A percentile compares a stretch with the other conserved stretches of the same genome.
Evolutionary conservation across 2,888 invertebrate species (phyloP).

Genomic region (Tiphia femorata): DNA sequence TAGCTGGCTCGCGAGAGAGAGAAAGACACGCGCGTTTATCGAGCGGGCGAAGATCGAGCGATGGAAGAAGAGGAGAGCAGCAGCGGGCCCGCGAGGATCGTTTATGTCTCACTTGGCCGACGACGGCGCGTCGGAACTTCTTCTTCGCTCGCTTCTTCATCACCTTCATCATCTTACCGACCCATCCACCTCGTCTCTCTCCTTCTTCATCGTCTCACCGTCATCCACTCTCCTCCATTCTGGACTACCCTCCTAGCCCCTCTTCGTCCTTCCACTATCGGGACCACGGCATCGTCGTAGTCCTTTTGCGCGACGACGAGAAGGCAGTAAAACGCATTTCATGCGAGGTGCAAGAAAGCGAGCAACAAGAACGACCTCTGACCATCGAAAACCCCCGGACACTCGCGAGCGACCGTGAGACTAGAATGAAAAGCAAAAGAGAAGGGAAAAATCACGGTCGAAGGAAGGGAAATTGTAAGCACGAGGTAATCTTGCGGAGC

Average conservation of each 20-base stretch:
- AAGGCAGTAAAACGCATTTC: conserved; percentile 48
- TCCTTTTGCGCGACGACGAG: conserved; percentile 20
- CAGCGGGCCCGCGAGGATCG: conserved; percentile 33
- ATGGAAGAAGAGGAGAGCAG: too few species aligned
- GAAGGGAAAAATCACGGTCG: too few species aligned
- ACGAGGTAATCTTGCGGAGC: too few species aligned
- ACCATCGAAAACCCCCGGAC: conserved; percentile 24
- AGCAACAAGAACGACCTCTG: conserved; percentile 22
- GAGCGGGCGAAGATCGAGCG: conserved; percentile 3
- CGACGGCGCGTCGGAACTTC: conserved; percentile 21
- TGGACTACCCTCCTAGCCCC: too few species aligned
- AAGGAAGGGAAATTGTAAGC: too few species aligned
- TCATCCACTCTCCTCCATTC: too few species aligned
- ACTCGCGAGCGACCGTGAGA: not conserved
- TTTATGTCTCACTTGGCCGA: conserved; percentile 44
- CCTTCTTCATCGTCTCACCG: not conserved
- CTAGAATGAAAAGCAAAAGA: conserved; percentile 14
- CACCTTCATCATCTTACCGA: conserved; percentile 45
- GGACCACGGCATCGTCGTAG: too few species aligned
- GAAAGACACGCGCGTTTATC: not conserved
- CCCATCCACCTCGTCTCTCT: not conserved
- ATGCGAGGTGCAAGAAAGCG: conserved; percentile 32
- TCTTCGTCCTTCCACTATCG: too few species aligned
- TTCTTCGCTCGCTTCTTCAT: conserved; percentile 48
- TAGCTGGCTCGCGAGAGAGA: not conserved